Evolutionary conservation across 37 sponge, comb jelly and placozoan genomes (phyloP).

Genomic region (Axinella damicornis): DNA sequence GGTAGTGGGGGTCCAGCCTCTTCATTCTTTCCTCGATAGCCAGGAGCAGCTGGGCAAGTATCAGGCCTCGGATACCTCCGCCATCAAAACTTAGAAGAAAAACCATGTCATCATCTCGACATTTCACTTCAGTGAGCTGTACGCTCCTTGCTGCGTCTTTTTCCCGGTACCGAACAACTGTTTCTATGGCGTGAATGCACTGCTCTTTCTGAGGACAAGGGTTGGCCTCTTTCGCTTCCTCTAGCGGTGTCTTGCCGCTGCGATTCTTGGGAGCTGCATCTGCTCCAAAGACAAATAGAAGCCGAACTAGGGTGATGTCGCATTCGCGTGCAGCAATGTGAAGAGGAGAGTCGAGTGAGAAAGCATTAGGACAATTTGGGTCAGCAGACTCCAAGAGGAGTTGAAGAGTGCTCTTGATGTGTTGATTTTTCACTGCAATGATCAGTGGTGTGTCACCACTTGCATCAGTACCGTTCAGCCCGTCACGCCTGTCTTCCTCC

Average conservation of each 20-base stretch:
- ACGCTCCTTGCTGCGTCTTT: not conserved
- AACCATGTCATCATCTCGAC: not conserved
- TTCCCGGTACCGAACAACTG: not conserved
- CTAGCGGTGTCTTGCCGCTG: conserved; percentile 21
- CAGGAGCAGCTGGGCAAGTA: conserved; percentile 12
- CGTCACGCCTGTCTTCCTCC: not conserved
- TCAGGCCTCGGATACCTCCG: conserved; percentile 66
- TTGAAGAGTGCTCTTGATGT: conserved; percentile 18
- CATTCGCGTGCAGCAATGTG: conserved; percentile 51
- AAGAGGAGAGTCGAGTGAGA: conserved; percentile 35
- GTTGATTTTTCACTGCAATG: conserved; percentile 11
- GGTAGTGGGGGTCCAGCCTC: conserved; percentile 30
- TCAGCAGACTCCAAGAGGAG: conserved; percentile 22
- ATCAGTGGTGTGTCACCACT: conserved; percentile 42
- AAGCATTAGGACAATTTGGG: conserved; percentile 4
- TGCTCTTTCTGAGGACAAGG: not conserved
- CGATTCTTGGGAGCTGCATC: not conserved
- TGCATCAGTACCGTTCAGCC: not conserved
- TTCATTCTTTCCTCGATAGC: conserved; percentile 43
- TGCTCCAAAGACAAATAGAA: conserved; percentile 62
- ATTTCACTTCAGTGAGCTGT: not conserved
- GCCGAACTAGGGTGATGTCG: conserved; percentile 10
- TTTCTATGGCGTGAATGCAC: conserved; percentile 19
- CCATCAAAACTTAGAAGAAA: conserved; percentile 75
- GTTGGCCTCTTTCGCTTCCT: conserved; percentile 12